phyloP scores from a whole-genome alignment of 1,140 invertebrate genomes.

The Pollicipes pollicipes region DNA sequence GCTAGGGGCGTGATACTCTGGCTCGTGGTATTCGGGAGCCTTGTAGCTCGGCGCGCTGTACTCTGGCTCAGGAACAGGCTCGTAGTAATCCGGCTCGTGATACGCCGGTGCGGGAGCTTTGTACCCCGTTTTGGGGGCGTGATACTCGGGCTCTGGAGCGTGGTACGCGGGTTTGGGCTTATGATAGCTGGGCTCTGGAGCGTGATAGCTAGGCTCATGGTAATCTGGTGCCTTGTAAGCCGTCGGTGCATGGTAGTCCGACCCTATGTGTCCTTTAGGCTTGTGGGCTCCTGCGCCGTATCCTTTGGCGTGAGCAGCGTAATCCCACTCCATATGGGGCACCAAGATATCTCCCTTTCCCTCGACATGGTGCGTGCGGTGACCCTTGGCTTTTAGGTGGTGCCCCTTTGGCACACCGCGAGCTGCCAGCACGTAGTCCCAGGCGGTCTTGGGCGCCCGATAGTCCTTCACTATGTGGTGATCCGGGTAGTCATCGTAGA shows the following conservation, averaged over 20 bases:
- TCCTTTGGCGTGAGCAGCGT: neutral
- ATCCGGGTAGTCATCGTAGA: neutral
- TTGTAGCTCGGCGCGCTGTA: conserved; percentile 4
- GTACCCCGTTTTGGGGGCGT: conserved; percentile 6
- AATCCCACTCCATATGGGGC: no score
- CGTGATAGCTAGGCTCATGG: conserved; percentile 7
- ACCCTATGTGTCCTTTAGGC: neutral
- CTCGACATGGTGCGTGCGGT: no score
- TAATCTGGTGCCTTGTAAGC: neutral
- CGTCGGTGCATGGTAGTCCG: neutral
- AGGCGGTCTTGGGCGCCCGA: neutral
- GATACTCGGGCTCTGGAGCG: neutral
- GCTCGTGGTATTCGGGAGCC: conserved; percentile 9
- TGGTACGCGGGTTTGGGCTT: conserved; percentile 4
- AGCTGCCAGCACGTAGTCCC: neutral
- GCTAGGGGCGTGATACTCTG: conserved; percentile 10
- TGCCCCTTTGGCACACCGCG: neutral
- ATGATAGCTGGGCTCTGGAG: conserved; percentile 4
- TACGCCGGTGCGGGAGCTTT: conserved; percentile 5
- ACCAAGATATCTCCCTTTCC: no score
- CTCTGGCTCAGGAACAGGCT: neutral
- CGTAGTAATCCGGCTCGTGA: no score
- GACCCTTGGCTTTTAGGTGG: no score
- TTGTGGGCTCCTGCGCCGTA: neutral
- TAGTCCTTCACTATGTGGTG: neutral